Base-by-base conservation (phyloP, 2,888 invertebrate species). In the Patella ulyssiponensis region DNA sequence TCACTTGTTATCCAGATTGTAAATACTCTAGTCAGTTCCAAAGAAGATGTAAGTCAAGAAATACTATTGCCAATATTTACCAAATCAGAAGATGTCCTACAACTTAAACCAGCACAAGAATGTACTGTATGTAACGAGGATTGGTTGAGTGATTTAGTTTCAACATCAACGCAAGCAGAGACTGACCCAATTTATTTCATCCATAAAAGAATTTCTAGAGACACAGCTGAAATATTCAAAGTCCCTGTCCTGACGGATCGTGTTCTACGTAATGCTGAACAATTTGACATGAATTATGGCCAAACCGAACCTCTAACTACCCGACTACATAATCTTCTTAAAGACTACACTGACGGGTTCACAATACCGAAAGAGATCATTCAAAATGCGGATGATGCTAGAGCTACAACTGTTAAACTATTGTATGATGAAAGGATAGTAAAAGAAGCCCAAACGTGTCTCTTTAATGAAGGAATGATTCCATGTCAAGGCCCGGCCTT, bases 341-440 rank as follows among this genome's bases (percentile, higher is more conserved):
- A 87, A 72, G 87, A 87, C 52, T 90, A 90, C 82, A 84, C 83
- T 51, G 89, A 88, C 81, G 88, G 89, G 3, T 83, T 88, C 23
- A 83, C 89, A n/a, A 83, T 90, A 20, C 84, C 86, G 4, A 89
- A 89, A 76, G 90, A 90, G 79, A 79, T 89, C 11, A 83, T 89
- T 11, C 89, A 89, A 77, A 89, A 89, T 82, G 88, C 88, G 14
- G 89, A 89, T 76, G 89, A 88, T 82, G 89, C 89, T 3, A 85
- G 86, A 20, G 89, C 90, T n/a, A 84, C 84, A 20, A 82, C 81
- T 20, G 84, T 89, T 1, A 79, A 81, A 9, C 86, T 89, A 74
- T 77, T 89, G 52, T 87, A 86, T 76, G 89, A 89, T 74, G 87
- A 88, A 71, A 74, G 89, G 69, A 76, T 83, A 17, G 86, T 88